Evolutionary conservation across 2,888 invertebrate species (phyloP), one percentile per base, ranked within the genome.

Genomic region (Calameuta filiformis): DNA sequence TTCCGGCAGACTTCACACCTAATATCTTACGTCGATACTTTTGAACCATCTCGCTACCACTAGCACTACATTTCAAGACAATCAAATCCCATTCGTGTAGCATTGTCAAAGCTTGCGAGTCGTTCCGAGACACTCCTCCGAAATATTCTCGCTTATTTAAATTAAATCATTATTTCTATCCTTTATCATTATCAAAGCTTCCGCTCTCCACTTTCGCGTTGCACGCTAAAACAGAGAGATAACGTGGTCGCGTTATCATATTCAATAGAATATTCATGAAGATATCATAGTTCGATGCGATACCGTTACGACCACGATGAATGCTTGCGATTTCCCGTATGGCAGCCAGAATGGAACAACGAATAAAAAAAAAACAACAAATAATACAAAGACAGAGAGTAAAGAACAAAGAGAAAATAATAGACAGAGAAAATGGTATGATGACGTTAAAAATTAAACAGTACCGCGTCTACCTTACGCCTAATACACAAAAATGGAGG

Each of bases 341-440:
- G 91, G 90, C 90, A 90, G 89, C 89, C 88, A 88, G 87, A 90
- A 90, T 89, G 85, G 81, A 81, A 87, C 85, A 86, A 84, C 79
- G 81, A 86, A 85, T 81, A 77, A 81, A 75, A 82, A 75, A 82
- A 56, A 2, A 56, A 56, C 56, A 56, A 56, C 56, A 75, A 79
- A 81, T 84, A 82, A 81, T 88, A 87, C 87, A 89, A 89, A 89
- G 88, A 89, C 89, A 87, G 9, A 56, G 23, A 56, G 15, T 15
- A 40, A 40, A 40, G 15, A 15, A 2, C 23, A 40, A 40, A 23
- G 40, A 40, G 40, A 23, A 9, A 40, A 9, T 40, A 40, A 40
- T 40, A 40, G 23, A 56, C 23, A 9, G 9, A 56, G 56, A 23
- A 9, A 23, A 23, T 15, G 56, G 56, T 56, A 23, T 23, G 56